Evolutionary conservation across 2,888 invertebrate genomes (phyloP), one percentile per base, ranked within the genome.

Genomic region (Cepaea hortensis): DNA sequence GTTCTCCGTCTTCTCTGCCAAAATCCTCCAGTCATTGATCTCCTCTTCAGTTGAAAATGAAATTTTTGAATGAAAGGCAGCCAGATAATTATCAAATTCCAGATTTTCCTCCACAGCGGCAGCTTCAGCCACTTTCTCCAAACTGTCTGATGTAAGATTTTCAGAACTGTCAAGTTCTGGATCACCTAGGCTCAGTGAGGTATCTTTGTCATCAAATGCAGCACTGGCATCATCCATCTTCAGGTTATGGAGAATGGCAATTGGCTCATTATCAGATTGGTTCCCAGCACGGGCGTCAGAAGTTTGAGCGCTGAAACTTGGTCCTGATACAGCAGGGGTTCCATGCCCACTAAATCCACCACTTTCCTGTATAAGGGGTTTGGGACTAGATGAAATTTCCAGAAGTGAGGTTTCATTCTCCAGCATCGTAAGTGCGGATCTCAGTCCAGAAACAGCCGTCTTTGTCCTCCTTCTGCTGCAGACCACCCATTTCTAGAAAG

Each of bases 171-270:
- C 35, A 75, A 65, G 73, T 15, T 88, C 72, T 5, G 88, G 87
- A 55, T 91, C 91, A 35, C 89, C 90, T 62, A 65, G 79, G 84
- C 89, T 90, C 65, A 90, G 90, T 86, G 92, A 91, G 9, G 93
- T 92, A 87, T 93, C 93, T 15, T 93, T 93, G 87, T 92, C 92
- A 81, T 93, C 92, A 85, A 90, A 88, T 7, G 87, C 72, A 35
- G 87, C 88, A n/a, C 48, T 84, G 18, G 86, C 68, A 48, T 88
- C 88, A 23, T 85, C 48, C 4, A 89, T 87, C 86, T 91, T 92
- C 55, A 92, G 85, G 81, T 90, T 90, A 50, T 92, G 91, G 72
- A 92, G 92, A 81, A 93, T 92, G 81, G 93, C 91, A 3, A 91
- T 88, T 18, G 92, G 92, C 81, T 93, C 93, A 61, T 93, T 93